Evolutionary conservation across 2,797 vertebrate genomes (phyloP), one percentile per base, ranked within the genome.

Genomic region (Rhinophrynus dorsalis): DNA sequence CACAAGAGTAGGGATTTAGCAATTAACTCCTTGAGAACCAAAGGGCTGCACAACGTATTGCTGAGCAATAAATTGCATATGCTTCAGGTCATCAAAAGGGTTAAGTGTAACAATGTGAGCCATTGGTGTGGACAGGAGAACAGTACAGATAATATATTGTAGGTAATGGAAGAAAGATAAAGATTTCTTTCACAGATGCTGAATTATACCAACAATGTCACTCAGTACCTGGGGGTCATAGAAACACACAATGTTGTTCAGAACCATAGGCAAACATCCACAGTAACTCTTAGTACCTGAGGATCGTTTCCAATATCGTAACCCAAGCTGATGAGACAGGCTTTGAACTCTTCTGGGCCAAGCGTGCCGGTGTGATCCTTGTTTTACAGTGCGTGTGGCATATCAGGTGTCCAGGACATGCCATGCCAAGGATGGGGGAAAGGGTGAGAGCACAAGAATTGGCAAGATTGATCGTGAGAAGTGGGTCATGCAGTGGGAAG

Each of bases 271-370:
- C 18, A 26, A 20, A 26, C 11, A 66, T 44, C 7, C 79, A 30
- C 82, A 83, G 76, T 84, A 85, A 82, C 79, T 86, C 82, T 75
- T 63, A 91, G 90, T 98, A 98, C 97, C 97, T 99, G 97, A 81
- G 96, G 89, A 87, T 99, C 97, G 91, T 99, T 99, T 93, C 91
- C 95, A 92, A 99, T 98, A 96, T 99, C 96, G 92, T 95, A 99
- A 90, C 96, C 96, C 94, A 99, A 94, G 91, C 97, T 99, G 96
- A 99, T 99, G 93, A 99, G 97, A 89, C 97, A 99, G 93, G 97
- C 95, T 94, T 98, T 99, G 93, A 99, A 99, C 82, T 99, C 97
- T 86, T 99, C 97, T 44, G 96, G 94, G 87, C 96, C 96, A 92
- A 99, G 91, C 86, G 92, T 96, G 93, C 97, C 97, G 83, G 96